Conservation (phyloP, 2,888 invertebrate species). For the Metallyticus violacea region DNA sequence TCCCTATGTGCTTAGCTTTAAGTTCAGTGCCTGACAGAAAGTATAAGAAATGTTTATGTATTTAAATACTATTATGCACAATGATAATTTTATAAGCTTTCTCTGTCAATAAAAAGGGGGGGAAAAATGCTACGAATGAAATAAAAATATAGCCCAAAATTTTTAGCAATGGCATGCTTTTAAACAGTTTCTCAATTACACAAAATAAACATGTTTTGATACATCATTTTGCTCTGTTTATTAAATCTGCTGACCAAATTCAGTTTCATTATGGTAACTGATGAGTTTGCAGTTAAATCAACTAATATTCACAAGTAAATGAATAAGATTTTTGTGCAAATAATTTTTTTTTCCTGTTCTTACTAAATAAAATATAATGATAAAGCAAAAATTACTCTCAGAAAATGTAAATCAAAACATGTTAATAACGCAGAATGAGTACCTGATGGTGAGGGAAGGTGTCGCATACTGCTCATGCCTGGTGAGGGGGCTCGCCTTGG, state of each 20-base stretch:
- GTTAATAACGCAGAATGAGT: not conserved
- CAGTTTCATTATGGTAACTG: not conserved
- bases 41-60: not conserved
- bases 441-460: constrained; percentile 77
- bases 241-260: not conserved
- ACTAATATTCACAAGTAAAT: not conserved
- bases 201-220: not conserved
- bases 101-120: not conserved
- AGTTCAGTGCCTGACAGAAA: not conserved
- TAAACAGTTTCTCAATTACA: no score
- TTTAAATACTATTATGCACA: not conserved
- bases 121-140: not conserved
- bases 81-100: not conserved
- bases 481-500: constrained; percentile 84
- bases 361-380: not conserved
- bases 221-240: not conserved
- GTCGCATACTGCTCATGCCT: constrained; percentile 67
- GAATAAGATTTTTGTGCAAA: not conserved
- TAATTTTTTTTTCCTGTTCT: not conserved
- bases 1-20: not conserved
- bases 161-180: not conserved
- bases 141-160: not conserved
- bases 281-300: no score
- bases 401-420: not conserved
- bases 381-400: not conserved